Evolutionary conservation across 1,140 invertebrate species (phyloP).

Genomic region (Drosophila arizonae): DNA sequence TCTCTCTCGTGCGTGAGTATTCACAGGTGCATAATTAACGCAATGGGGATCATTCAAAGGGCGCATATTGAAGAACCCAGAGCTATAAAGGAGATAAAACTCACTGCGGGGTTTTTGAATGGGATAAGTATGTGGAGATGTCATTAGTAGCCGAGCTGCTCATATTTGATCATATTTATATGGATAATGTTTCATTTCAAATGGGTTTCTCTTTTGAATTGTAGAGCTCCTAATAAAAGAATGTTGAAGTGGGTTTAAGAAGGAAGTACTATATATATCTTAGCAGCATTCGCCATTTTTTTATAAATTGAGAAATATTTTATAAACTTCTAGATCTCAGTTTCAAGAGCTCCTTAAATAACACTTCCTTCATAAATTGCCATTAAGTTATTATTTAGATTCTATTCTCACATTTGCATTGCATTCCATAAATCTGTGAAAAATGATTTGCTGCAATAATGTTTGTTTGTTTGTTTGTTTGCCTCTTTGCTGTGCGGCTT

Average conservation of each 20-base stretch:
- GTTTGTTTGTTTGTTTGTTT: background rate
- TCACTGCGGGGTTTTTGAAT: no score
- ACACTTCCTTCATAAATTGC: slow-evolving; percentile 12
- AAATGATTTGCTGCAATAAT: slow-evolving; percentile 55
- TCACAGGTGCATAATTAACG: slow-evolving; percentile 42
- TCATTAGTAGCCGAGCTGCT: background rate
- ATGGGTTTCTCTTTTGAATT: no score
- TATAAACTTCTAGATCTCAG: no score
- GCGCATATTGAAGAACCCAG: slow-evolving; percentile 10
- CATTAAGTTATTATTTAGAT: slow-evolving; percentile 28
- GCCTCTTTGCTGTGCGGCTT: background rate
- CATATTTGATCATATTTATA: no score
- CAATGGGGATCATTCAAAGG: slow-evolving; percentile 16
- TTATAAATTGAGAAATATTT: no score
- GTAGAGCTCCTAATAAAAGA: no score
- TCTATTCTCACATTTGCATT: slow-evolving; percentile 45
- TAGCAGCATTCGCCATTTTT: no score
- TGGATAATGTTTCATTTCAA: no score
- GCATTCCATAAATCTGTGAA: slow-evolving; percentile 50
- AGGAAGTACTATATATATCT: no score
- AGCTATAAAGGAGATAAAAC: slow-evolving; percentile 14
- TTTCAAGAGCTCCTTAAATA: no score
- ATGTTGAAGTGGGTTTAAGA: no score
- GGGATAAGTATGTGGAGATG: background rate
- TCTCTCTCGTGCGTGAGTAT: background rate